Percentiles rank a stretch among this genome's conserved stretches.
phyloP scores from a whole-genome alignment of 1,140 invertebrate genomes.

The Agraylea sexmaculata region DNA sequence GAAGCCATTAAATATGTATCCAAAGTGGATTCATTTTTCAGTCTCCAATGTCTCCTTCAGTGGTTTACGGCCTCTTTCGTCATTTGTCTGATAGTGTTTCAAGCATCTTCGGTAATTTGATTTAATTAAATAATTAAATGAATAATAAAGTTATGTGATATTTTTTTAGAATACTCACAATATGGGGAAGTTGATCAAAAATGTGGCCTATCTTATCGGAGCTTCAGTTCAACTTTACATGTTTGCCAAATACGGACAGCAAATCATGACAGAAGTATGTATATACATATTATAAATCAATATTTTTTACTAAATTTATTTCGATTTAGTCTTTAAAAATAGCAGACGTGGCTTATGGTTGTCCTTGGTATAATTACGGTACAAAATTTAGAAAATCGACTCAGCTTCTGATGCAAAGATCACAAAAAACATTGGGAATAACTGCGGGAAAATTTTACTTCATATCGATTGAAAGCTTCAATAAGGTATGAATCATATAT shows the following conservation, averaged over 20 bases:
- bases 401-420: slow-evolving; percentile 10
- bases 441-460: slow-evolving; percentile 15
- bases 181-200: slow-evolving; percentile 1
- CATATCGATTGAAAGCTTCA: slow-evolving; percentile 15
- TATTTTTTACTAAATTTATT: neutral
- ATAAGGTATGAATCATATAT: slow-evolving; percentile 9
- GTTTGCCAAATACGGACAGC: slow-evolving; percentile 10
- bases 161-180: slow-evolving; percentile 6
- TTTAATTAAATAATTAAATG: no score
- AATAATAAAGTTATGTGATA: neutral
- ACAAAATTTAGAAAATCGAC: slow-evolving; percentile 8
- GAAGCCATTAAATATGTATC: no score
- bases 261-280: slow-evolving; percentile 12
- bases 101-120: no score
- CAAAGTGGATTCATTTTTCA: no score
- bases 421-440: slow-evolving; percentile 12
- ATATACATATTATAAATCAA: neutral
- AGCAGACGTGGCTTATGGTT: slow-evolving; percentile 13
- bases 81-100: no score
- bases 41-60: no score
- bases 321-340: slow-evolving; percentile 12
- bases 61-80: no score
- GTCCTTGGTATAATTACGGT: slow-evolving; percentile 11
- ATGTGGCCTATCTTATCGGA: slow-evolving; percentile 6
- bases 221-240: slow-evolving; percentile 11